These are phyloP conservation scores for Eurytoma adleriae DNA, from an alignment of 2,888 invertebrate genomes.

Conservation along the genomic window DNA sequence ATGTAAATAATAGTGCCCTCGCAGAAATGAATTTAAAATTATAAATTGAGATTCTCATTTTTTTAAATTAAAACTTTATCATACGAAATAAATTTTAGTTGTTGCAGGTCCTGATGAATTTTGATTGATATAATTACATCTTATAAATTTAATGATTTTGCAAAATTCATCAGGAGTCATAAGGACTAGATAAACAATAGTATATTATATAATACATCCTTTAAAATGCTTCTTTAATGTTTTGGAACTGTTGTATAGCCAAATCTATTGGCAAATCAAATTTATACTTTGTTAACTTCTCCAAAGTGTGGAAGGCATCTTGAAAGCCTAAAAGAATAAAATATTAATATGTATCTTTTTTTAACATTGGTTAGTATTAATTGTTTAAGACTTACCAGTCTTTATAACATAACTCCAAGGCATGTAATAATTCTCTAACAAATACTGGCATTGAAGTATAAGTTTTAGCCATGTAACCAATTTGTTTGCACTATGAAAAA, in stretches of 20 bases:
- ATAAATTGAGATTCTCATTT: background rate
- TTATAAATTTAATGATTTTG: slow-evolving; percentile 32
- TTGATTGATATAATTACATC: slow-evolving; percentile 24
- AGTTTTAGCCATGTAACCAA: slow-evolving; percentile 96
- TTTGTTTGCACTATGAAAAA: slow-evolving; percentile 86
- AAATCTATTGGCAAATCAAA: slow-evolving; percentile 97
- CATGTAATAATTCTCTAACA: slow-evolving; percentile 88
- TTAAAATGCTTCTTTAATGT: slow-evolving; percentile 91
- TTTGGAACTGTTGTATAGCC: slow-evolving; percentile 97
- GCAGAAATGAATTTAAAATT: slow-evolving; percentile 5
- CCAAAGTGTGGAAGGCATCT: slow-evolving; percentile 93
- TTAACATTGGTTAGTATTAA: slow-evolving; percentile 17
- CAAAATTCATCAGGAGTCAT: slow-evolving; percentile 31
- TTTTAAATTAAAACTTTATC: background rate
- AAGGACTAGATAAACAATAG: slow-evolving; percentile 45
- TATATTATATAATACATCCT: slow-evolving; percentile 35
- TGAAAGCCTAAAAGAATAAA: slow-evolving; percentile 87
- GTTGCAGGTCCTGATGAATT: slow-evolving; percentile 32
- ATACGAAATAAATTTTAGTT: slow-evolving; percentile 9
- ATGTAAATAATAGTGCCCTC: slow-evolving; percentile 44
- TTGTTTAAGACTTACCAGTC: slow-evolving; percentile 81
- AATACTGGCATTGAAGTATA: slow-evolving; percentile 90
- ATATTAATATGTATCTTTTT: slow-evolving; percentile 16
- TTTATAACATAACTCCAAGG: slow-evolving; percentile 97
- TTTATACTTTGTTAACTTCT: slow-evolving; percentile 88